These are phyloP conservation scores for Entomobrya multifasciata DNA, from an alignment of 2,888 invertebrate genomes.

Conservation along the genomic window DNA sequence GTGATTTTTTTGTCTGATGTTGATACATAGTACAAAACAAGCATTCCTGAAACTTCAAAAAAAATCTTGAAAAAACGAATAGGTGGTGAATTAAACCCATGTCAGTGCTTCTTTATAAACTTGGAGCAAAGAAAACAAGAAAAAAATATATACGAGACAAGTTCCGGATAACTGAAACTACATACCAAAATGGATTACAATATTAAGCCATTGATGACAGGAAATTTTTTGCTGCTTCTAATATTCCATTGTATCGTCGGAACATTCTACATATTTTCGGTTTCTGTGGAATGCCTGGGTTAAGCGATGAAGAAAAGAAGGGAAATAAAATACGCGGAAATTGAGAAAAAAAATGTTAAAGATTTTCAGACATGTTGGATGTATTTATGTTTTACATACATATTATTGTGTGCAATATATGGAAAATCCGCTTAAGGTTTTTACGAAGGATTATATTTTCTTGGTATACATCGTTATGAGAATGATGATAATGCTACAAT, in stretches of 20 bases:
- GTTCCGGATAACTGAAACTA: too few relatives aligned
- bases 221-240: background rate
- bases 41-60: conserved; percentile 20
- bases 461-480: too few relatives aligned
- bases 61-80: conserved; percentile 17
- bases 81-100: conserved; percentile 23
- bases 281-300: background rate
- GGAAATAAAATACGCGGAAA: background rate
- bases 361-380: background rate
- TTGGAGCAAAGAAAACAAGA: background rate
- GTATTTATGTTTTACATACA: too few relatives aligned
- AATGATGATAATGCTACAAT: too few relatives aligned
- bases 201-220: conserved; percentile 8
- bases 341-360: background rate
- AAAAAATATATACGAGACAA: too few relatives aligned
- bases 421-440: too few relatives aligned
- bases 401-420: too few relatives aligned
- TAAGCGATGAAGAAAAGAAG: background rate
- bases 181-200: conserved; percentile 32
- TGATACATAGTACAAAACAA: background rate
- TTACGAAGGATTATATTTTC: too few relatives aligned
- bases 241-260: background rate
- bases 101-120: background rate
- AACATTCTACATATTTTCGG: background rate
- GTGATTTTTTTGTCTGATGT: conserved; percentile 1